Evolutionary conservation across 2,888 invertebrate genomes (phyloP).

Genomic region (Atrina japonica): DNA sequence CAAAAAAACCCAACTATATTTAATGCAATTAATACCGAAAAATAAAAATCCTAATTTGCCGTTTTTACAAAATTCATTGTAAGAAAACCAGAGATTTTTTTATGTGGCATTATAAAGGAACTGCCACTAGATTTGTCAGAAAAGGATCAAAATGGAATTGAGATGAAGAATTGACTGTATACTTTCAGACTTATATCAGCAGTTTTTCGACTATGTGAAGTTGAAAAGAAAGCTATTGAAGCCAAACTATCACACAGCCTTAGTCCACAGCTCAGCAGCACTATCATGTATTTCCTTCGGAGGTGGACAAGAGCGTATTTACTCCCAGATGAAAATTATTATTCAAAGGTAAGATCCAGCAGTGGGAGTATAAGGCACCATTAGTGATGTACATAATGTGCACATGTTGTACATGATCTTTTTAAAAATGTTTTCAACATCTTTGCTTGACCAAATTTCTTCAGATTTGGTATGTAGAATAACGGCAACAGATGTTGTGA

Average conservation of each 20-base stretch:
- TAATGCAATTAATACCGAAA: no score
- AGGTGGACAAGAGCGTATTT: slow-evolving; percentile 89
- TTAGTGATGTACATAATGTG: background rate
- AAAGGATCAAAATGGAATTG: background rate
- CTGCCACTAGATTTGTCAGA: no score
- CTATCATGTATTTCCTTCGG: slow-evolving; percentile 89
- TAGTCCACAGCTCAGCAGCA: slow-evolving; percentile 90
- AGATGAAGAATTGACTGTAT: background rate
- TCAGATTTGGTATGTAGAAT: no score
- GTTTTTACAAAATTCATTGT: no score
- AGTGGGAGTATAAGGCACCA: background rate
- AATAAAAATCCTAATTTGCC: no score
- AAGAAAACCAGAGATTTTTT: no score
- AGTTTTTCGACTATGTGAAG: slow-evolving; percentile 88
- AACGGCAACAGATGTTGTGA: no score
- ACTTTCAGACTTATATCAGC: slow-evolving; percentile 85
- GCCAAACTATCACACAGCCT: slow-evolving; percentile 86
- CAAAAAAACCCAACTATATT: no score
- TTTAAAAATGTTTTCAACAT: no score
- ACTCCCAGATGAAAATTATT: slow-evolving; percentile 84
- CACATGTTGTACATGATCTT: no score
- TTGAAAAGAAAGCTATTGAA: slow-evolving; percentile 88
- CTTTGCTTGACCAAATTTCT: no score
- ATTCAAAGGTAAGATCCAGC: slow-evolving; percentile 82
- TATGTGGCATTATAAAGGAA: no score